Evolutionary conservation across 1,140 invertebrate genomes (phyloP).

Genomic region (Lysiphlebus fabarum): DNA sequence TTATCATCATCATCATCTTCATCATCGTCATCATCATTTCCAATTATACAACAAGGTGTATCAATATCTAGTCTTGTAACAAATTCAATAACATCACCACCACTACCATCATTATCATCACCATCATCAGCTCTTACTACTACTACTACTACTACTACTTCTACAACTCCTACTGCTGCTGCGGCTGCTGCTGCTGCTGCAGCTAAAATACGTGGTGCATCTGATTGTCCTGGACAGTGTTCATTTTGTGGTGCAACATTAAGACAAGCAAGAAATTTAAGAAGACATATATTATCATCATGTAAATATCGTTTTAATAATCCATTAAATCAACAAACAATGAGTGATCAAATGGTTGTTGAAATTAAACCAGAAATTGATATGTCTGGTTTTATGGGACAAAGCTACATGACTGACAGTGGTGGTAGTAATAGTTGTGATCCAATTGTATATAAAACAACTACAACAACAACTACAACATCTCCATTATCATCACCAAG

Average conservation of each 20-base stretch:
- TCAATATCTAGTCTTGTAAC: constrained; percentile 23
- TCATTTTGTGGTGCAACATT: constrained; percentile 55
- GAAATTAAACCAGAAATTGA: constrained; percentile 49
- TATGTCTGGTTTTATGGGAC: constrained; percentile 35
- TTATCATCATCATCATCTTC: constrained; percentile 54
- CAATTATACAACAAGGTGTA: constrained; percentile 23
- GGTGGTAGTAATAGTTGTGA: constrained; percentile 43
- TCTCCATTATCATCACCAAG: constrained; percentile 43
- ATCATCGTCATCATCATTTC: constrained; percentile 14
- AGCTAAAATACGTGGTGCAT: constrained; percentile 40
- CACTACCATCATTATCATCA: constrained; percentile 10
- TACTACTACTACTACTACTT: constrained; percentile 28
- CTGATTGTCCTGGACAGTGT: constrained; percentile 64
- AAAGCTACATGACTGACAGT: constrained; percentile 41
- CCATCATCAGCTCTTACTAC: constrained; percentile 22
- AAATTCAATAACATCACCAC: constrained; percentile 11
- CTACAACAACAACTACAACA: too few relatives aligned
- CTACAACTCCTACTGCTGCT: constrained; percentile 63
- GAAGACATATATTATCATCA: constrained; percentile 57
- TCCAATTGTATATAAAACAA: constrained; percentile 50
- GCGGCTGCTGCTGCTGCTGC: constrained; percentile 62
- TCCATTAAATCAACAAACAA: constrained; percentile 29
- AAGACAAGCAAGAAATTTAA: constrained; percentile 52
- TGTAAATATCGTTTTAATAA: constrained; percentile 61
- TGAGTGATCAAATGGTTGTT: constrained; percentile 36